phyloP scores from a whole-genome alignment of 2,888 invertebrate species.

The Hirudinaria manillensis region DNA sequence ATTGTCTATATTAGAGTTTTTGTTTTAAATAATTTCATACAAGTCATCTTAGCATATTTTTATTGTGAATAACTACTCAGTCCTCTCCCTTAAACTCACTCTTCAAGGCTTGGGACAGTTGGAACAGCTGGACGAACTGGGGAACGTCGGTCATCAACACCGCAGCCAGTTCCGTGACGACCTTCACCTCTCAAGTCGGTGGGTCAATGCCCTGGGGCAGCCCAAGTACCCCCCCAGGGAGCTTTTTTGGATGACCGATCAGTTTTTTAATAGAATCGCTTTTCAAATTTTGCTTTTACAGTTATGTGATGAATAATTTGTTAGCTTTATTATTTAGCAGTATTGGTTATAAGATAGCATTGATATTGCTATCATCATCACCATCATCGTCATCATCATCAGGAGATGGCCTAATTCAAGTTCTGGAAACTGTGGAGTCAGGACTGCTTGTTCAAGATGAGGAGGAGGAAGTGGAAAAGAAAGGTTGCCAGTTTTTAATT shows the following conservation, averaged over 20 bases:
- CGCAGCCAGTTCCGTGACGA: slow-evolving; percentile 70
- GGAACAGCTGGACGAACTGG: slow-evolving; percentile 42
- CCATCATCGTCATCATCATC: background rate
- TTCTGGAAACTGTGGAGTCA: slow-evolving; percentile 32
- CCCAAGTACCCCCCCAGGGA: background rate
- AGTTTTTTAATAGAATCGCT: background rate
- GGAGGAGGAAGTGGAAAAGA: slow-evolving; percentile 11
- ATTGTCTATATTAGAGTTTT: too few relatives aligned
- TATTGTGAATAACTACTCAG: too few relatives aligned
- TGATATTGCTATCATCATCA: too few relatives aligned
- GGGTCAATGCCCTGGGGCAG: background rate
- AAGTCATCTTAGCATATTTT: too few relatives aligned
- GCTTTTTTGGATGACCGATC: background rate
- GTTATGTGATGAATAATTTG: too few relatives aligned
- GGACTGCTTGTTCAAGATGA: slow-evolving; percentile 19
- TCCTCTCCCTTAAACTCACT: background rate
- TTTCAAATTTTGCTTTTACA: too few relatives aligned
- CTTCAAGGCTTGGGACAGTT: slow-evolving; percentile 29
- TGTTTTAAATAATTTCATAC: too few relatives aligned
- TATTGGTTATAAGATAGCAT: too few relatives aligned
- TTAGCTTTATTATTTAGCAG: too few relatives aligned
- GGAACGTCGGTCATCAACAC: slow-evolving; percentile 61
- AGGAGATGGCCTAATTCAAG: slow-evolving; percentile 31
- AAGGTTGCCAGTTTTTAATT: background rate
- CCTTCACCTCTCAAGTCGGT: slow-evolving; percentile 70